Conservation (phyloP, 2,888 invertebrate genomes). For the Callinectes sapidus region DNA sequence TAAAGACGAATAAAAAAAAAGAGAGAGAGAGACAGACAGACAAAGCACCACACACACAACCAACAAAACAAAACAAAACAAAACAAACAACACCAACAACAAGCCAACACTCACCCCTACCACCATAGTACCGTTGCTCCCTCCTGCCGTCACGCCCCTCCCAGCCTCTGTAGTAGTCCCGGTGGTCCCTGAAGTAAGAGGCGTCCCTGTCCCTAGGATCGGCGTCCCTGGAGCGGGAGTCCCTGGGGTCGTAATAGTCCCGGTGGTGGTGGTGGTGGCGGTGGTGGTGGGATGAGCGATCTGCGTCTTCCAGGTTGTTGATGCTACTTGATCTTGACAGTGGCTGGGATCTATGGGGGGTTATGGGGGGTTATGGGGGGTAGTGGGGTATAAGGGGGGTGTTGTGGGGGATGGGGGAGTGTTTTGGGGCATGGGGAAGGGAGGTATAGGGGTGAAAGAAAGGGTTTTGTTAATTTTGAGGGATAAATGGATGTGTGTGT, state of each 20-base stretch:
- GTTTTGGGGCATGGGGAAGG: too few species aligned
- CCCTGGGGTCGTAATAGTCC: conserved; percentile 56
- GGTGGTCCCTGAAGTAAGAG: conserved; percentile 45
- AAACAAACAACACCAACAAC: neutral
- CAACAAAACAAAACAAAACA: neutral
- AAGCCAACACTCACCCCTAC: conserved; percentile 51
- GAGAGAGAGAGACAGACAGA: neutral
- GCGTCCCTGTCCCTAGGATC: conserved; percentile 56
- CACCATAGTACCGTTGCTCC: conserved; percentile 48
- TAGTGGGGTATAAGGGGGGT: too few species aligned
- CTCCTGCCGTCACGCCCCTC: conserved; percentile 46
- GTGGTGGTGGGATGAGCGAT: conserved; percentile 42
- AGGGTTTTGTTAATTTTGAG: too few species aligned
- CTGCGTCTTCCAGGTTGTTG: conserved; percentile 59
- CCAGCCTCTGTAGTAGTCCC: conserved; percentile 54
- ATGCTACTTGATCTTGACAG: conserved; percentile 65
- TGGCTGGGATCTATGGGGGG: conserved; percentile 53
- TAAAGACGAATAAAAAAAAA: neutral
- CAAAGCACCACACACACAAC: neutral
- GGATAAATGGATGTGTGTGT: too few species aligned
- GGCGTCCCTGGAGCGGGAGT: conserved; percentile 59
- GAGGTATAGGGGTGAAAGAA: too few species aligned
- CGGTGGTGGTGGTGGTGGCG: conserved; percentile 45
- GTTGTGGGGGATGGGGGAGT: too few species aligned
- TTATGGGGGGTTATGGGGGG: too few species aligned